These are phyloP conservation scores for Carcharodon carcharias DNA, from an alignment of 2,797 vertebrate genomes.

Conservation along the genomic window DNA sequence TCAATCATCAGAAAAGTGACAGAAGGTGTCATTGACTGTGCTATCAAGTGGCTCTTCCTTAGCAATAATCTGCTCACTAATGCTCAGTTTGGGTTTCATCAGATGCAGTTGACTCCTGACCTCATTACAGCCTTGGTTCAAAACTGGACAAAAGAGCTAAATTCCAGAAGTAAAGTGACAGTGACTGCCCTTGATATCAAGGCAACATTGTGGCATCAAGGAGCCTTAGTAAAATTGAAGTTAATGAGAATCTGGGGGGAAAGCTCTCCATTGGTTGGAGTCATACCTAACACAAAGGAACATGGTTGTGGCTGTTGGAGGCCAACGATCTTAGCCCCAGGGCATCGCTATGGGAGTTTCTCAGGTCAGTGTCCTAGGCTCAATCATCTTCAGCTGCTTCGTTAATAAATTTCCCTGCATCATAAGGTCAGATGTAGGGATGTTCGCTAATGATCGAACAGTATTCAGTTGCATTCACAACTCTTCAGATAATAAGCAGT, in stretches of 20 bases:
- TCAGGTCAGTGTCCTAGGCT: neutral
- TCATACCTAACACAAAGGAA: neutral
- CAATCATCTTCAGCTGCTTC: neutral
- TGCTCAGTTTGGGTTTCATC: too few relatives aligned
- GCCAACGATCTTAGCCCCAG: neutral
- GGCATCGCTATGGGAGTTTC: neutral
- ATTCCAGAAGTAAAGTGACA: neutral
- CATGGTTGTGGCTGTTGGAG: neutral
- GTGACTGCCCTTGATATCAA: neutral
- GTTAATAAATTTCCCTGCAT: neutral
- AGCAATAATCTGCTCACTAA: too few relatives aligned
- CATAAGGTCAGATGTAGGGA: neutral
- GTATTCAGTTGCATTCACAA: neutral
- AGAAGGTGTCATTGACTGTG: neutral
- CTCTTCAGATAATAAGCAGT: neutral
- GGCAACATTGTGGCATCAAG: neutral
- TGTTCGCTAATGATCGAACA: neutral
- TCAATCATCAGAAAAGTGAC: neutral
- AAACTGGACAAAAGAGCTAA: neutral
- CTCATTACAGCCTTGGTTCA: neutral
- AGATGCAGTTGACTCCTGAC: neutral
- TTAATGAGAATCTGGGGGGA: neutral
- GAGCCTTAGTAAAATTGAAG: neutral
- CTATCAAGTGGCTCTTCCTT: too few relatives aligned
- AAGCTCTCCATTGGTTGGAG: neutral